Evolutionary conservation across 37 sponge, comb jelly and placozoan species (phyloP).

Genomic region (Amphimedon queenslandica): DNA sequence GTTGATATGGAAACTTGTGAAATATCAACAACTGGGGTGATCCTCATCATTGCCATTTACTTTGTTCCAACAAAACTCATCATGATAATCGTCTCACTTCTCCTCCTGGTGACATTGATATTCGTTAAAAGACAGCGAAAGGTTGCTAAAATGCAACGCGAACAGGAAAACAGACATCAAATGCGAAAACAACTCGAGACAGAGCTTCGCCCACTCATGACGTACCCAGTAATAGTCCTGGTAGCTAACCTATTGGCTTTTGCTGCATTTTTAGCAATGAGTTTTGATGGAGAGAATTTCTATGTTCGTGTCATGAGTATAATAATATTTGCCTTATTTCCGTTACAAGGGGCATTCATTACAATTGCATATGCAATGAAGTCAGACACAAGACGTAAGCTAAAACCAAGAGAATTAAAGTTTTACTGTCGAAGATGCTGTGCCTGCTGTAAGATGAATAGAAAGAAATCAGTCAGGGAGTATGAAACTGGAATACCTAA

Average conservation of each 20-base stretch:
- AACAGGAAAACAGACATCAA: not conserved
- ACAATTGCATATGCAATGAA: not conserved
- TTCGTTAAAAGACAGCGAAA: not conserved
- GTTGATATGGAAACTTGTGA: not conserved
- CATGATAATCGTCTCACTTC: constrained; percentile 11
- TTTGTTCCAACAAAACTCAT: constrained; percentile 3
- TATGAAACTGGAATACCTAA: too few species aligned
- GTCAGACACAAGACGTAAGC: not conserved
- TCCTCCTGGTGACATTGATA: not conserved
- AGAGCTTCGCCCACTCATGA: not conserved
- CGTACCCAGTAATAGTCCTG: not conserved
- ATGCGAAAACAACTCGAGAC: not conserved
- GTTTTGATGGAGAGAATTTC: not conserved
- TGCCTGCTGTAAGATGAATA: too few species aligned
- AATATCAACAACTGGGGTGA: not conserved
- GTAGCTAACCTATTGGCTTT: not conserved
- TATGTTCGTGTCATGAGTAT: not conserved
- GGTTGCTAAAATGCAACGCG: not conserved
- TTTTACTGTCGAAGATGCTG: too few species aligned
- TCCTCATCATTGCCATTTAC: not conserved
- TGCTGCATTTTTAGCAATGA: not conserved
- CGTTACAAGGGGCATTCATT: not conserved
- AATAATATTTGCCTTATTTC: not conserved
- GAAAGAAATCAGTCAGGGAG: too few species aligned
- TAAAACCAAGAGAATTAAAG: not conserved